Percentiles rank a stretch among this genome's conserved stretches.
These are phyloP conservation scores for Muschampia plurimacula DNA, from an alignment of 2,888 invertebrate genomes.

Conservation along the genomic window DNA sequence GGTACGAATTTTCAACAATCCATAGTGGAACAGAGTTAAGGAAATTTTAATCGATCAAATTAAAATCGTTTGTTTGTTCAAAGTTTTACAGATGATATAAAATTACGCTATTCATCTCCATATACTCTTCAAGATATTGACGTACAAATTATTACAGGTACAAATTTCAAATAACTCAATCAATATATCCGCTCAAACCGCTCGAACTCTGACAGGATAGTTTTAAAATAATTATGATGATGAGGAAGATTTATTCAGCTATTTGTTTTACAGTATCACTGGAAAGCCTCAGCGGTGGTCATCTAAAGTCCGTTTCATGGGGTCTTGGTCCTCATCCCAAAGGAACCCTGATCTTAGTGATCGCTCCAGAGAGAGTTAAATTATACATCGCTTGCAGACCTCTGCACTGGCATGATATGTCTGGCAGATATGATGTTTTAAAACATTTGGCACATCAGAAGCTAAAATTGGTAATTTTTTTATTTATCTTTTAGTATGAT, in stretches of 20 bases:
- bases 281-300: slow-evolving; percentile 86
- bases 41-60: too few species aligned
- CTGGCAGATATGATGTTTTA: slow-evolving; percentile 85
- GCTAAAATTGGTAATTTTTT: slow-evolving; percentile 84
- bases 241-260: not conserved
- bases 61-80: too few species aligned
- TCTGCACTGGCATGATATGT: slow-evolving; percentile 87
- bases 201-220: too few species aligned
- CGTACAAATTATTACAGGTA: too few species aligned
- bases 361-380: slow-evolving; percentile 86
- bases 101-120: too few species aligned
- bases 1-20: too few species aligned
- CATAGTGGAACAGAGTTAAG: too few species aligned
- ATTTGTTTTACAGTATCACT: slow-evolving; percentile 83
- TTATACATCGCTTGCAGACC: slow-evolving; percentile 88
- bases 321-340: slow-evolving; percentile 84
- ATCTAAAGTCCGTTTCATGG: slow-evolving; percentile 86
- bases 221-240: too few species aligned
- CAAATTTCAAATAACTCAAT: too few species aligned
- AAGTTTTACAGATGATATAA: too few species aligned
- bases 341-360: slow-evolving; percentile 82
- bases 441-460: slow-evolving; percentile 80
- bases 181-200: too few species aligned
- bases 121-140: too few species aligned
- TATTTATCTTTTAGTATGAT: not conserved